phyloP scores from a whole-genome alignment of 53 echinoderm and acorn worm species.

The Crossaster papposus region DNA sequence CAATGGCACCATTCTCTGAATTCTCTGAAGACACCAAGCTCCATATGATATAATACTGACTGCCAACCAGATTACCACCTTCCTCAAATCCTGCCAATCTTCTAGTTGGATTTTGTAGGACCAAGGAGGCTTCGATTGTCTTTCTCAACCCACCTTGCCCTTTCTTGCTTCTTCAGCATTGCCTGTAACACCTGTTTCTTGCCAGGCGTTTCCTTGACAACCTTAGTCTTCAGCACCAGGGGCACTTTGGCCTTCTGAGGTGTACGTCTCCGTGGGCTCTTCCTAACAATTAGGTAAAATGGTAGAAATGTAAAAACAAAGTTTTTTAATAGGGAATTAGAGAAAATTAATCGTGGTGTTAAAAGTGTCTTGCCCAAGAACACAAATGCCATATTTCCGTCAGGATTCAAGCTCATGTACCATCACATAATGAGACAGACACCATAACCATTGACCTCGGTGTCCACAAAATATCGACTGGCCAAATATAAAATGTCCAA shows the following conservation, averaged over 20 bases:
- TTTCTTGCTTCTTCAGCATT: slow-evolving; percentile 81
- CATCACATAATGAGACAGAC: not conserved
- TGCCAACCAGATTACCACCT: not conserved
- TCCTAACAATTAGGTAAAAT: slow-evolving; percentile 57
- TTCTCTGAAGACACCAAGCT: too few species aligned
- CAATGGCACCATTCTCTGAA: too few species aligned
- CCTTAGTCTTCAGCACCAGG: slow-evolving; percentile 80
- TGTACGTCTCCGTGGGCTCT: slow-evolving; percentile 68
- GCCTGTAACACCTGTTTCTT: slow-evolving; percentile 88
- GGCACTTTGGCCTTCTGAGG: slow-evolving; percentile 65
- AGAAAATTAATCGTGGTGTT: too few species aligned
- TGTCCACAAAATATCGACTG: too few species aligned
- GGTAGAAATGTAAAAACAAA: not conserved
- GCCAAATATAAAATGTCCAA: too few species aligned
- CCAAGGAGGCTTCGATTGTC: not conserved
- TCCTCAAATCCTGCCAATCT: not conserved
- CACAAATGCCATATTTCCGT: too few species aligned
- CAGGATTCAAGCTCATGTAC: too few species aligned
- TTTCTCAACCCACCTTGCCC: slow-evolving; percentile 72
- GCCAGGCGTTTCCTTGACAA: slow-evolving; percentile 95
- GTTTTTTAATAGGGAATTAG: too few species aligned
- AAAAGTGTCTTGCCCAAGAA: too few species aligned
- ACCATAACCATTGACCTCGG: not conserved
- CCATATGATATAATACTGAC: too few species aligned
- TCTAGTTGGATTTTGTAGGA: not conserved